Evolutionary conservation across 2,888 invertebrate genomes (phyloP).

Genomic region (Lasioglossum villosulum): DNA sequence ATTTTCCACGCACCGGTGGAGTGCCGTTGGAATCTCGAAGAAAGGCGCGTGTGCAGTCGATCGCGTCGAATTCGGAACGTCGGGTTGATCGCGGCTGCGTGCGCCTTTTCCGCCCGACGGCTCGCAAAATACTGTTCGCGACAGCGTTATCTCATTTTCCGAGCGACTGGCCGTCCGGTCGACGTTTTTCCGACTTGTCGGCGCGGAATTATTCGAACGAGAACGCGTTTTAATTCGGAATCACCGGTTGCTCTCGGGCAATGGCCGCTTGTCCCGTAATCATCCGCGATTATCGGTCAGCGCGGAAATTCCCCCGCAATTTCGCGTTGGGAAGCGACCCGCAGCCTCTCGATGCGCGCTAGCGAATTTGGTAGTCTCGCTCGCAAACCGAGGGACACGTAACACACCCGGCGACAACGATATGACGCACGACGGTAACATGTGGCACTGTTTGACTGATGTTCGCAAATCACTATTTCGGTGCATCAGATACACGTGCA

Average conservation of each 20-base stretch:
- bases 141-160: neutral
- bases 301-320: neutral
- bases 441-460: constrained; percentile 66
- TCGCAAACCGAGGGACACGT: neutral
- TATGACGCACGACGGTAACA: constrained; percentile 60
- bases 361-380: neutral
- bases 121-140: neutral
- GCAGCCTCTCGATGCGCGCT: neutral
- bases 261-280: neutral
- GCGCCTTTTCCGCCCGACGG: neutral
- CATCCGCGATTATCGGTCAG: neutral
- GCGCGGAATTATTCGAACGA: neutral
- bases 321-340: neutral
- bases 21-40: neutral
- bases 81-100: neutral
- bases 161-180: neutral
- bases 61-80: neutral
- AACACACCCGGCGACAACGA: constrained; percentile 55
- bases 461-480: constrained; percentile 60
- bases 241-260: neutral
- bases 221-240: neutral
- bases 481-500: constrained; percentile 56
- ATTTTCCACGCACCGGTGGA: neutral
- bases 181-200: neutral
- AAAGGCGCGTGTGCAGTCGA: neutral